Percentiles rank a stretch among this genome's conserved stretches.
Conservation (phyloP, 2,797 vertebrate genomes). For the Betta splendens region DNA sequence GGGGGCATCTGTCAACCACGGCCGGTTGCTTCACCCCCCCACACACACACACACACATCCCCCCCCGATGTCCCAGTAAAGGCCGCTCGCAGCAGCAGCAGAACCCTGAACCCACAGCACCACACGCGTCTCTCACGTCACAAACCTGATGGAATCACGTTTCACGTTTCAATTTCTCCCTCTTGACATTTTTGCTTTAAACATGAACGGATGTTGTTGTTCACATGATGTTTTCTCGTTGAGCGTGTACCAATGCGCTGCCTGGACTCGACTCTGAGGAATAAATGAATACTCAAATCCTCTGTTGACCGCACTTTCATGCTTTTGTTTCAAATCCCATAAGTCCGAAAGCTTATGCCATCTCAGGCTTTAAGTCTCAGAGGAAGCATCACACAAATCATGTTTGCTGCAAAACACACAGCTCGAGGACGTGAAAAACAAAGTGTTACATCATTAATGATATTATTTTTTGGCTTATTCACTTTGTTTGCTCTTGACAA, state of each 20-base stretch:
- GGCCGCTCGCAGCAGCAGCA: too few species aligned
- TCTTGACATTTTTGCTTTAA: too few species aligned
- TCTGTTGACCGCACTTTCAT: slow-evolving; percentile 25
- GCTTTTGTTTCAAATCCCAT: slow-evolving; percentile 49
- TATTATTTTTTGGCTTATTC: background rate
- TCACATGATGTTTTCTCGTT: background rate
- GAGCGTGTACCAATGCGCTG: background rate
- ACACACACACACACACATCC: background rate
- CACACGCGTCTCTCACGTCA: too few species aligned
- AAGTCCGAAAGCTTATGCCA: slow-evolving; percentile 32
- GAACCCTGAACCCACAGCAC: too few species aligned
- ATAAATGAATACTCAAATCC: slow-evolving; percentile 36
- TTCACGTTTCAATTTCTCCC: too few species aligned
- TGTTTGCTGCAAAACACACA: slow-evolving; percentile 20
- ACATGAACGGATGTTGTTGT: background rate
- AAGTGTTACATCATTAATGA: too few species aligned
- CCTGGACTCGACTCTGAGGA: slow-evolving; percentile 14
- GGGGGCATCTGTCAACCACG: slow-evolving; percentile 83
- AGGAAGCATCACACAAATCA: slow-evolving; percentile 11
- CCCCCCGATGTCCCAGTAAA: background rate
- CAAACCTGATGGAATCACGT: too few species aligned
- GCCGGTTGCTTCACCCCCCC: slow-evolving; percentile 11
- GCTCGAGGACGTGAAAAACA: background rate
- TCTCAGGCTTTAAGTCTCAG: slow-evolving; percentile 18
- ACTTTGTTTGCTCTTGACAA: background rate